These are phyloP conservation scores for Rhopalosiphum maidis DNA, from an alignment of 1,140 invertebrate species.

Conservation along the genomic window DNA sequence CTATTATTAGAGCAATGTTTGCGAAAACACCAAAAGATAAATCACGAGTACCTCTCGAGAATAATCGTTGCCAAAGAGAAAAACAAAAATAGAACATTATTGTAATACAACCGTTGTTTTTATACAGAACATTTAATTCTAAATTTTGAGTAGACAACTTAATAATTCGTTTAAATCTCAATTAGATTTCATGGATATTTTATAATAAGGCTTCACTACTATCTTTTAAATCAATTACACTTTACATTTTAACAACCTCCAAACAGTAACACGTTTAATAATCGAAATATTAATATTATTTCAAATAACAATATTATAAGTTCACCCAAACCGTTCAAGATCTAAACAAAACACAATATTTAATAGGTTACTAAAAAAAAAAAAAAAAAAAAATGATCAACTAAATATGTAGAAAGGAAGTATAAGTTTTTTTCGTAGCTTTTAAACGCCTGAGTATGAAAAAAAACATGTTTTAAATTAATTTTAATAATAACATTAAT, in stretches of 20 bases:
- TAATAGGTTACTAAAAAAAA: neutral
- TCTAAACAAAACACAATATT: neutral
- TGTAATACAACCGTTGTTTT: neutral
- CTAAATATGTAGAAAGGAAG: neutral
- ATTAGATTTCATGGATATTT: neutral
- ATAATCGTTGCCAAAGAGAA: neutral
- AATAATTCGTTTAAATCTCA: neutral
- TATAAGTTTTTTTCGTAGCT: neutral
- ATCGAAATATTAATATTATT: neutral
- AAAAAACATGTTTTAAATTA: too few relatives aligned
- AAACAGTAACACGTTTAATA: neutral
- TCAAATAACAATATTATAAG: neutral
- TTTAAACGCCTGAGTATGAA: too few relatives aligned
- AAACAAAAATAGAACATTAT: neutral
- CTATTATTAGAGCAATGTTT: neutral
- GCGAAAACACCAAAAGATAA: neutral
- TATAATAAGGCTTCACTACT: too few relatives aligned
- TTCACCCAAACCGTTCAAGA: neutral
- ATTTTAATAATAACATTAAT: too few relatives aligned
- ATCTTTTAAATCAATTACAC: too few relatives aligned
- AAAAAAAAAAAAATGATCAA: neutral
- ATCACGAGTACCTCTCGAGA: neutral
- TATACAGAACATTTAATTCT: neutral
- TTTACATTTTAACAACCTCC: neutral
- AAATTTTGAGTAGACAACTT: neutral